phyloP scores from a whole-genome alignment of 2,113 vertebrate species.

The Bubo bubo region DNA sequence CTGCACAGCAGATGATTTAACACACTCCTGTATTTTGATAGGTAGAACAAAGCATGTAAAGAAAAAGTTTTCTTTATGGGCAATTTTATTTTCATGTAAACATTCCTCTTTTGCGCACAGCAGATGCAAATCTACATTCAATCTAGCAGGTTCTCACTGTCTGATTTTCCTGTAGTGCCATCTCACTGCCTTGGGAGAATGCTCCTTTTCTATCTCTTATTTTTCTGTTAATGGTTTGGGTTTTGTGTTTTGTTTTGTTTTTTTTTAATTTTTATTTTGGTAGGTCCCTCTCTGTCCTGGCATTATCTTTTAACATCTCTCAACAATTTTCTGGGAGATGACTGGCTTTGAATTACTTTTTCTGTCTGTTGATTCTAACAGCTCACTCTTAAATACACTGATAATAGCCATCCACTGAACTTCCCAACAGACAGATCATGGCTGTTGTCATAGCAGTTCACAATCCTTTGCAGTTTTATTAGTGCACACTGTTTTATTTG shows the following conservation, averaged over 20 bases:
- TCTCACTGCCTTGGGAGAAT: neutral
- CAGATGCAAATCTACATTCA: neutral
- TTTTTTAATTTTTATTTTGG: neutral
- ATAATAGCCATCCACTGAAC: neutral
- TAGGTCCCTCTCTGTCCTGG: neutral
- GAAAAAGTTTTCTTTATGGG: neutral
- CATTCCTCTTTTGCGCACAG: accelerated
- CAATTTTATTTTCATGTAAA: neutral
- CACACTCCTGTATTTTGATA: neutral
- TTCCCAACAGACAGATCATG: neutral
- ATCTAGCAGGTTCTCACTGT: neutral
- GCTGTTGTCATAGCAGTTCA: neutral
- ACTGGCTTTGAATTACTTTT: neutral
- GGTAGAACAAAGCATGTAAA: neutral
- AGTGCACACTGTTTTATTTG: neutral
- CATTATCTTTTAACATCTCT: neutral
- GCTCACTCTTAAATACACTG: neutral
- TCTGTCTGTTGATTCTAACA: neutral
- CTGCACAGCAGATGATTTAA: neutral
- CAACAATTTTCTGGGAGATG: neutral
- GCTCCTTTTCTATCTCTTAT: neutral
- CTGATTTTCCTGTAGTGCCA: neutral
- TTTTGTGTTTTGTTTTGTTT: too few relatives aligned
- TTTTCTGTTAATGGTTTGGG: neutral
- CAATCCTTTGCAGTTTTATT: neutral